phyloP scores from a whole-genome alignment of 2,113 vertebrate genomes.

The Bucco capensis region DNA sequence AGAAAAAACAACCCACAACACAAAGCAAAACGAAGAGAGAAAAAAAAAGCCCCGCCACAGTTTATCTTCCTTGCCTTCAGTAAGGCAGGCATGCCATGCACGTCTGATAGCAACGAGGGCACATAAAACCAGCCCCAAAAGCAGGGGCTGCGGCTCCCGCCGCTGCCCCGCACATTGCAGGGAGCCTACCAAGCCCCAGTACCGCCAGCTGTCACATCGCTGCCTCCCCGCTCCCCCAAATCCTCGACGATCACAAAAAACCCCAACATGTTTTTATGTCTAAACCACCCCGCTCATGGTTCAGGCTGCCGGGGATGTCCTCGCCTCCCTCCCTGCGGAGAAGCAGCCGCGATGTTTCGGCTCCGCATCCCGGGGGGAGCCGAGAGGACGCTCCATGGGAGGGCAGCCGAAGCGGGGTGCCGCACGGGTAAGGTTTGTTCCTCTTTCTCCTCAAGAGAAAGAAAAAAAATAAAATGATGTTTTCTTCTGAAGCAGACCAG shows the following conservation, averaged over 20 bases:
- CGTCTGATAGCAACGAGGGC: not conserved
- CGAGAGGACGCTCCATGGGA: not conserved
- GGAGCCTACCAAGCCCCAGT: not conserved
- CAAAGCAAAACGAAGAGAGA: not conserved
- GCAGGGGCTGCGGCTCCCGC: not conserved
- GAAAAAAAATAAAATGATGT: not conserved
- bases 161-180: not conserved
- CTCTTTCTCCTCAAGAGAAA: not conserved
- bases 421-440: not conserved
- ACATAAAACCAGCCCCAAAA: not conserved
- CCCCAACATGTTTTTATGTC: not conserved
- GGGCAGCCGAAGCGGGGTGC: too few relatives aligned
- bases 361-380: not conserved
- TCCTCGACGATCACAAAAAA: not conserved
- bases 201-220: not conserved
- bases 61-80: not conserved
- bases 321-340: too few relatives aligned
- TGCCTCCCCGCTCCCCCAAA: not conserved
- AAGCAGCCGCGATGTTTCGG: fast-evolving
- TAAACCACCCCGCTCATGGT: not conserved
- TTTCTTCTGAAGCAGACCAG: not conserved
- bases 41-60: not conserved
- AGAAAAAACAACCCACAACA: not conserved
- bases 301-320: not conserved
- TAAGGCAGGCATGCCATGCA: not conserved